phyloP scores from a whole-genome alignment of 64 coral and sea anemone genomes.

The Trachythela sp. region DNA sequence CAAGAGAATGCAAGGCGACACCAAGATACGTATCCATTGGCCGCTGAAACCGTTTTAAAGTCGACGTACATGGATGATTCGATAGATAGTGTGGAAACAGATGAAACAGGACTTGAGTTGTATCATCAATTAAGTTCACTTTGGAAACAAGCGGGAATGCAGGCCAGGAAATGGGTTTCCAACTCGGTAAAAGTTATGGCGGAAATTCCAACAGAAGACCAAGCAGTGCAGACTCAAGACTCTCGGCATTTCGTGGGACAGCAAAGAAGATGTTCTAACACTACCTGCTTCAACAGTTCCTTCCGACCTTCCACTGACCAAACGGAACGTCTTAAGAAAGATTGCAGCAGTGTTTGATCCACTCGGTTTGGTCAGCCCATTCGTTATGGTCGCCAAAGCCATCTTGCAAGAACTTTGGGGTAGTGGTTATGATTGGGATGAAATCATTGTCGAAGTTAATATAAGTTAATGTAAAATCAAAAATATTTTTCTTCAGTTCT shows the following conservation, averaged over 20 bases:
- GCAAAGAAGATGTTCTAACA: not conserved
- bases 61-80: not conserved
- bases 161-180: slow-evolving; percentile 13
- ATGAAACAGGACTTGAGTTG: not conserved
- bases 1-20: not conserved
- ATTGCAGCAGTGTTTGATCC: slow-evolving; percentile 38
- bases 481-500: too few species aligned
- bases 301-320: not conserved
- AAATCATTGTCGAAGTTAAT: too few species aligned
- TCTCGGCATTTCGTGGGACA: not conserved
- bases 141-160: slow-evolving; percentile 21
- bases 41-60: not conserved
- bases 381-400: not conserved
- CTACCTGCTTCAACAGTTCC: not conserved
- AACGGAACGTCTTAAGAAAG: slow-evolving; percentile 46
- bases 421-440: not conserved
- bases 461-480: not conserved
- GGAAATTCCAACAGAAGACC: slow-evolving; percentile 36
- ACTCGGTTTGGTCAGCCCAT: not conserved
- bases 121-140: not conserved
- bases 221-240: not conserved
- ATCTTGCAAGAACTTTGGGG: slow-evolving; percentile 20
- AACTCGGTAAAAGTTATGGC: not conserved
- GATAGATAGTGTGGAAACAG: not conserved
- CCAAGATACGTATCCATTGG: not conserved